Base-by-base conservation (phyloP, 1,140 invertebrate genomes). In the Drosophila persimilis region DNA sequence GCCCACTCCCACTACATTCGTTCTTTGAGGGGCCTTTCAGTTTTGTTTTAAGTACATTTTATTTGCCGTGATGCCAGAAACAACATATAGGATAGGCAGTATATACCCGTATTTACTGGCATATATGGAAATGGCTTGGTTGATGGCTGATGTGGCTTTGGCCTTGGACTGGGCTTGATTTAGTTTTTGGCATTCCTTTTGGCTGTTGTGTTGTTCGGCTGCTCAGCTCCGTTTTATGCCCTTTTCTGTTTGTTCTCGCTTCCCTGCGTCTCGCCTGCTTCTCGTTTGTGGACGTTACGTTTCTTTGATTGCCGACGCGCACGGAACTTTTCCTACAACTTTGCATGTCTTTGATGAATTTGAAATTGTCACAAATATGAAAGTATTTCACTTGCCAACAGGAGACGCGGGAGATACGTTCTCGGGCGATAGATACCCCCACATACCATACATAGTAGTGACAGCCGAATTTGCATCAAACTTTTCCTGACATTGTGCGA, bases 271-370 rank as follows among this genome's bases (percentile, higher is more conserved):
- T 29, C 29, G 26, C 6, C 6, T 31, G 29, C 29, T 7, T 31
- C 29, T 31, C 29, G 8, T 8, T 6, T 84, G 75, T 77, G 65
- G 70, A 76, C 74, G 78, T 78, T 88, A 81, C 83, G 65, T 88
- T 73, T 60, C 66, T 60, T 86, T 88, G 83, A 86, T 86, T 86
- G 84, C 83, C 75, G 65, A 61, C 66, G 84, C 72, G 79, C 83
- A 86, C 83, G 83, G 57, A 69, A 88, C 62, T 73, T 83, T 78
- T 75, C 57, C 54, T 62, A 59, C 56, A 86, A 75, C 75, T 88
- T 88, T 84, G 83, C 83, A 88, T 88, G 83, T 83, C 79, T 88
- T 89, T 88, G 84, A 89, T 86, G 83, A 86, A 86, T 86, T 86
- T 86, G 83, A 86, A 86, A 86, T 86, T 86, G 83, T 86, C 83